Evolutionary conservation across 2,113 vertebrate species (phyloP).

Genomic region (Passer domesticus): DNA sequence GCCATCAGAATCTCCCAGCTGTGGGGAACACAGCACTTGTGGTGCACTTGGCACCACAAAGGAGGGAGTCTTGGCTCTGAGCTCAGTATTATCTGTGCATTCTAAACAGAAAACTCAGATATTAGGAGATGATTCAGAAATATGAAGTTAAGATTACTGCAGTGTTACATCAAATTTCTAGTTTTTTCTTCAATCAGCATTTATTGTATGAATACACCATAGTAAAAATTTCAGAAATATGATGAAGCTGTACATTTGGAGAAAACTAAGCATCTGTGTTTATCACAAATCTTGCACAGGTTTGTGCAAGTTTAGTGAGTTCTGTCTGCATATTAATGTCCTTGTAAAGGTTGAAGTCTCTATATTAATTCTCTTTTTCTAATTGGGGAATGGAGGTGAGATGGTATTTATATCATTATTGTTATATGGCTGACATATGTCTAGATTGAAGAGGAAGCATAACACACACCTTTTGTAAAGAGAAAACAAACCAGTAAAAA

Average conservation of each 20-base stretch:
- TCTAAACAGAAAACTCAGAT: conserved; percentile 45
- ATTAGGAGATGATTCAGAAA: conserved; percentile 32
- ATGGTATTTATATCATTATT: conserved; percentile 35
- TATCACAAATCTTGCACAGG: conserved; percentile 19
- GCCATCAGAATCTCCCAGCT: not conserved
- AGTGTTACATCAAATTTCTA: conserved; percentile 58
- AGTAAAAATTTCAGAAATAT: conserved; percentile 51
- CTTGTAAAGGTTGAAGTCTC: not conserved
- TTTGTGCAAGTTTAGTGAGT: not conserved
- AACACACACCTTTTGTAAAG: not conserved
- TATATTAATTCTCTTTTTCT: conserved; percentile 44
- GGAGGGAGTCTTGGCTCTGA: not conserved
- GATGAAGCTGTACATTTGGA: conserved; percentile 38
- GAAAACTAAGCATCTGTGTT: conserved; percentile 32
- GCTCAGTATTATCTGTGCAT: not conserved
- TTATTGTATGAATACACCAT: conserved; percentile 35
- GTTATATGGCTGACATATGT: conserved; percentile 36
- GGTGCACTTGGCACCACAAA: not conserved
- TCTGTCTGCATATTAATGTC: not conserved
- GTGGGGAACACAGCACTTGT: not conserved
- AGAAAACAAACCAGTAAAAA: not conserved
- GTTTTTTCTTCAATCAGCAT: conserved; percentile 61
- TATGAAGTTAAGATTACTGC: conserved; percentile 66
- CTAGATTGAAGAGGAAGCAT: not conserved
- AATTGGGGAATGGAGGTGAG: conserved; percentile 43